These are phyloP conservation scores for Synanthedon vespiformis DNA, from an alignment of 2,888 invertebrate species.

Conservation along the genomic window DNA sequence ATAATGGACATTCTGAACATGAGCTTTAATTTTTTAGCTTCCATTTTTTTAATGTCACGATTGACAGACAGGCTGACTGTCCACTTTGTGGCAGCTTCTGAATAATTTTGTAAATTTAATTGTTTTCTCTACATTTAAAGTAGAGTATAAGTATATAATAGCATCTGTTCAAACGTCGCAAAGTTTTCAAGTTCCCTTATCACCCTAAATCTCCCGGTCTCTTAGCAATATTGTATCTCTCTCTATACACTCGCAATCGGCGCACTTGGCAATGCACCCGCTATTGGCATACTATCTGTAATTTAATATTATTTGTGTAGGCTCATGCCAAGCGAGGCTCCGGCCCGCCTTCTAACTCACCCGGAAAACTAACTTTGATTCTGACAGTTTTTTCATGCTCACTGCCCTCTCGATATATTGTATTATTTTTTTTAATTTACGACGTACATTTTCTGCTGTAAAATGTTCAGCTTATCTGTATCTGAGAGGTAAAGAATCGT, in stretches of 20 bases:
- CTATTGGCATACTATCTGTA: constrained; percentile 58
- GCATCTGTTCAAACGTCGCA: not conserved
- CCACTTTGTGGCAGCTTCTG: too few species aligned
- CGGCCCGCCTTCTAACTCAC: constrained; percentile 25
- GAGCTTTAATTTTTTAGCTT: too few species aligned
- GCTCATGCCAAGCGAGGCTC: constrained; percentile 40
- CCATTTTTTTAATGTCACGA: too few species aligned
- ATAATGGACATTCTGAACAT: too few species aligned
- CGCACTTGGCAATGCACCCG: constrained; percentile 38
- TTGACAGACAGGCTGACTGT: too few species aligned
- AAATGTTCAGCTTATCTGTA: too few species aligned
- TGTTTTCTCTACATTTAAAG: too few species aligned
- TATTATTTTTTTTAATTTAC: not conserved
- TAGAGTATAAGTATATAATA: not conserved
- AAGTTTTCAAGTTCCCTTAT: not conserved
- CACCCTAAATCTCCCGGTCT: not conserved
- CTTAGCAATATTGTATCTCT: not conserved
- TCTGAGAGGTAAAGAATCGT: too few species aligned
- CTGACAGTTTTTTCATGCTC: constrained; percentile 29
- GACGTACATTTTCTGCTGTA: too few species aligned
- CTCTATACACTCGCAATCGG: constrained; percentile 27
- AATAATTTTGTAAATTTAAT: too few species aligned
- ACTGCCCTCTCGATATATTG: constrained; percentile 13
- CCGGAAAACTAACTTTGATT: constrained; percentile 42
- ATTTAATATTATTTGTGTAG: constrained; percentile 67